These are phyloP conservation scores for Enteromius argenteus DNA, from an alignment of 2,797 vertebrate species.

Conservation along the genomic window DNA sequence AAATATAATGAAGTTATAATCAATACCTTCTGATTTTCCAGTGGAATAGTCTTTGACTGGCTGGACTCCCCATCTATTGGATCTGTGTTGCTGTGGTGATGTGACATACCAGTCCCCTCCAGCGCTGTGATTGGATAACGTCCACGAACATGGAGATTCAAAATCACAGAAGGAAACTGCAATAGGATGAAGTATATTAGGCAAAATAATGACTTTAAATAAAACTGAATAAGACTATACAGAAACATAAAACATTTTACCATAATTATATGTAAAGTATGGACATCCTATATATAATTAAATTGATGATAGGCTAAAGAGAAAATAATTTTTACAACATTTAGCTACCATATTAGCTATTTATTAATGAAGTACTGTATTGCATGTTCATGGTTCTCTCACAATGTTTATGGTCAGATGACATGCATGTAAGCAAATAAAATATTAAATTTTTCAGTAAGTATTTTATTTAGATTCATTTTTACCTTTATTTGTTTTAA, in stretches of 20 bases:
- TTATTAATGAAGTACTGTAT: not conserved
- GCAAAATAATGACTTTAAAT: not conserved
- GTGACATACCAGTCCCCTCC: constrained; percentile 83
- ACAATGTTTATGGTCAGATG: not conserved
- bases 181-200: constrained; percentile 47
- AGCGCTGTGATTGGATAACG: constrained; percentile 77
- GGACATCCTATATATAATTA: too few species aligned
- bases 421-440: not conserved
- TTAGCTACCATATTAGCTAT: not conserved
- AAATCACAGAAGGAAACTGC: constrained; percentile 82
- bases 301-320: not conserved
- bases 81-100: constrained; percentile 70
- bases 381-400: not conserved
- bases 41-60: constrained; percentile 76
- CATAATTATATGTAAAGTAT: not conserved
- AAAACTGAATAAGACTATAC: not conserved
- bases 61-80: constrained; percentile 60
- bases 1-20: not conserved
- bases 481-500: too few species aligned
- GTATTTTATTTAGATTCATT: too few species aligned
- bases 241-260: not conserved
- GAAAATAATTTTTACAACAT: not conserved
- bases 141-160: constrained; percentile 85
- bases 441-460: not conserved
- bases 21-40: constrained; percentile 78